These are phyloP conservation scores for Drosophila infuscata DNA, from an alignment of 2,888 invertebrate genomes.

Conservation along the genomic window DNA sequence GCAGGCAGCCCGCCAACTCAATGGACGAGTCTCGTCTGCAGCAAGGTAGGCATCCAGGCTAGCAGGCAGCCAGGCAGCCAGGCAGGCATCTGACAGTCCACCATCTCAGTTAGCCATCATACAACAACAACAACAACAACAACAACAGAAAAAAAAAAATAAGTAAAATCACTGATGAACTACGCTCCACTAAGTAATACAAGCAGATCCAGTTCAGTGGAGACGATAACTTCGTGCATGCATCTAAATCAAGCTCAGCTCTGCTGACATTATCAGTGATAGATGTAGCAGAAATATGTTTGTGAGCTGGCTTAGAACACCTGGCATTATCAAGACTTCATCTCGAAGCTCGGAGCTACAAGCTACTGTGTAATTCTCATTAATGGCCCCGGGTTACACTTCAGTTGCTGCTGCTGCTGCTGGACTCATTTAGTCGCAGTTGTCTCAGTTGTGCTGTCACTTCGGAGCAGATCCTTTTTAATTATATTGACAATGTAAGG, in stretches of 20 bases:
- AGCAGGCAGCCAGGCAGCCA: neutral
- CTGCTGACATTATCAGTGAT: neutral
- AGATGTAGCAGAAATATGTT: neutral
- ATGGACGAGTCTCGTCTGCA: slow-evolving; percentile 14
- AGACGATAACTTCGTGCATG: neutral
- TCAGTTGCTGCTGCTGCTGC: neutral
- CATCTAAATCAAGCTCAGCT: slow-evolving; percentile 1
- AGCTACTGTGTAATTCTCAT: neutral
- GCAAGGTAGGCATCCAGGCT: neutral
- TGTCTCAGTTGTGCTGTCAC: neutral
- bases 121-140: too few species aligned
- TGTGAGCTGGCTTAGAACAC: neutral
- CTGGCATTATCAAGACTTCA: neutral
- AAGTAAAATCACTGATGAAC: slow-evolving; percentile 9
- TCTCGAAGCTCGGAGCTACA: neutral
- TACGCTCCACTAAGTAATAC: neutral
- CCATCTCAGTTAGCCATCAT: slow-evolving; percentile 15
- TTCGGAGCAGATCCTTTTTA: neutral
- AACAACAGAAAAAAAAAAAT: neutral
- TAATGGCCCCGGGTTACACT: neutral
- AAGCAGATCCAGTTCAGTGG: neutral
- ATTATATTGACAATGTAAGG: neutral
- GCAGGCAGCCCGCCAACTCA: slow-evolving; percentile 17
- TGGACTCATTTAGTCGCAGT: neutral
- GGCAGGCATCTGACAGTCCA: neutral